These are phyloP conservation scores for Trichonephila clavata DNA, from an alignment of 1,140 invertebrate genomes.

Conservation along the genomic window DNA sequence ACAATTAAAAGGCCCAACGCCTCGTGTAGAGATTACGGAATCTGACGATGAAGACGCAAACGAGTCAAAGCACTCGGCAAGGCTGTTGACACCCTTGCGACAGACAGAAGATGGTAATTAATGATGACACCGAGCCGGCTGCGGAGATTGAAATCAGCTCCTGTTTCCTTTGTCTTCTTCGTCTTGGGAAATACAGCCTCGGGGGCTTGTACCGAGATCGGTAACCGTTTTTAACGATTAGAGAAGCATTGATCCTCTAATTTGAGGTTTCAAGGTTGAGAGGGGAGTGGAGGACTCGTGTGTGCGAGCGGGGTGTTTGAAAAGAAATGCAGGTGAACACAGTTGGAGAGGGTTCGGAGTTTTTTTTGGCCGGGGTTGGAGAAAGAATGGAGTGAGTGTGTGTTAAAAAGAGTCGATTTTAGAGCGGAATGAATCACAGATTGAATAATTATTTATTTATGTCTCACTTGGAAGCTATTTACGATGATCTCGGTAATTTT, in stretches of 20 bases:
- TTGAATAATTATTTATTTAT: no score
- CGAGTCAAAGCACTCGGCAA: background rate
- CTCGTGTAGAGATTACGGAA: background rate
- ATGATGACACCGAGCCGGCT: background rate
- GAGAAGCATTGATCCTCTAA: background rate
- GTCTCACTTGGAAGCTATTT: no score
- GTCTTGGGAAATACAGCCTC: background rate
- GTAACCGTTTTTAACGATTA: background rate
- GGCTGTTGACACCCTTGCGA: slow-evolving; percentile 19
- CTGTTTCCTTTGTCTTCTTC: background rate
- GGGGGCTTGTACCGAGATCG: background rate
- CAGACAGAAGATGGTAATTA: background rate
- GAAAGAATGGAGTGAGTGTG: no score
- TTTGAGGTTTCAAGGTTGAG: background rate
- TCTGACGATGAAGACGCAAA: background rate
- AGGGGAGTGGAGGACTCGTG: background rate
- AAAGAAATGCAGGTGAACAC: background rate
- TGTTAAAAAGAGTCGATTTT: no score
- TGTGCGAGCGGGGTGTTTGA: background rate
- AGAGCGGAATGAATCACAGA: no score
- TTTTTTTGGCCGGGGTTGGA: no score
- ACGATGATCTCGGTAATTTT: no score
- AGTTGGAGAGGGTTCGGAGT: no score
- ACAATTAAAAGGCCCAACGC: background rate
- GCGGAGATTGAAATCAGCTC: background rate